These are phyloP conservation scores for Sylvilagus floridanus DNA, from an alignment of 2,797 vertebrate genomes.

Conservation along the genomic window DNA sequence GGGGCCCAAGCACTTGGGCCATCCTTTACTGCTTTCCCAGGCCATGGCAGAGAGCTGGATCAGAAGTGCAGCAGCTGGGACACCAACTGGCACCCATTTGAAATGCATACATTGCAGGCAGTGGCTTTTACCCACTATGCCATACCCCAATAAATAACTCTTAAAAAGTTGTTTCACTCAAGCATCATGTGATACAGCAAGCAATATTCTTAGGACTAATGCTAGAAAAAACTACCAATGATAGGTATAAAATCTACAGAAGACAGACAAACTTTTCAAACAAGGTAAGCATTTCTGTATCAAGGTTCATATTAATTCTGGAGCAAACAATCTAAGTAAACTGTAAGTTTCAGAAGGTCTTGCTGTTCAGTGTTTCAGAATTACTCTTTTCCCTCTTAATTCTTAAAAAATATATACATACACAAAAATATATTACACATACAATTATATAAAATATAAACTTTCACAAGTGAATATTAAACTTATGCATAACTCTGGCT, in stretches of 20 bases:
- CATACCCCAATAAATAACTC: too few species aligned
- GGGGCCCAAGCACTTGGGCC: too few species aligned
- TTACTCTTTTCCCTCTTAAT: neutral
- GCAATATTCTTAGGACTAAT: conserved; percentile 7
- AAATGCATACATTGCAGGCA: too few species aligned
- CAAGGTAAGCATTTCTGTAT: neutral
- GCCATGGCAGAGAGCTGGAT: too few species aligned
- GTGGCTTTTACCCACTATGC: too few species aligned
- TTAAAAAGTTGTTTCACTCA: neutral
- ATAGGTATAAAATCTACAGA: conserved; percentile 45
- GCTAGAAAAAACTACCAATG: neutral
- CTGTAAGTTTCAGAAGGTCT: neutral
- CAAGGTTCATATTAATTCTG: conserved; percentile 56
- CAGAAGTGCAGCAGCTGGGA: too few species aligned
- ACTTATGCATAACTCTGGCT: neutral
- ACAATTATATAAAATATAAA: conserved; percentile 1
- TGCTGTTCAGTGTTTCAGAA: conserved; percentile 35
- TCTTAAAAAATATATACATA: neutral
- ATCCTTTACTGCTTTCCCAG: too few species aligned
- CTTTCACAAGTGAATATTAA: neutral
- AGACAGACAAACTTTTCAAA: conserved; percentile 54
- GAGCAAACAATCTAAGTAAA: neutral
- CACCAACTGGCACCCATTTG: too few species aligned
- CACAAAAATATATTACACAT: neutral
- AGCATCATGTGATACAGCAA: neutral